Evolutionary conservation across 1,140 invertebrate species (phyloP).

Genomic region (Drosophila orosa): DNA sequence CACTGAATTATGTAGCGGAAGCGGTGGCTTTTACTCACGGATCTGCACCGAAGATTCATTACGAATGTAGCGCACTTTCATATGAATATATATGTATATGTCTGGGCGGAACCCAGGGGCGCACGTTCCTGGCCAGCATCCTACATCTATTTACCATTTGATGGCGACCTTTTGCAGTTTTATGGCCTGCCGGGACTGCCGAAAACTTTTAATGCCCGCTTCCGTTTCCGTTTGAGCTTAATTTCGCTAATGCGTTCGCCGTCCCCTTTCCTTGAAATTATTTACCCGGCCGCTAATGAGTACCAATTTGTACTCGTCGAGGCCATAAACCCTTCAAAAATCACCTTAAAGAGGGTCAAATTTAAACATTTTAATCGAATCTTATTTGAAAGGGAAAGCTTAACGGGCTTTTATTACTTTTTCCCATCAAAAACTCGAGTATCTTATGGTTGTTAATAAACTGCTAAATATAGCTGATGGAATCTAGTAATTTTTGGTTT

Average conservation of each 20-base stretch:
- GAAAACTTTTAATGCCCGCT: conserved; percentile 71
- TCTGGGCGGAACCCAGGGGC: conserved; percentile 16
- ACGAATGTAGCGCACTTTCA: conserved; percentile 49
- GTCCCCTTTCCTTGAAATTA: conserved; percentile 4
- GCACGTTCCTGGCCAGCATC: conserved; percentile 59
- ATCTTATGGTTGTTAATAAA: not conserved
- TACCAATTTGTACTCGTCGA: conserved; percentile 45
- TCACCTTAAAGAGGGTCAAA: conserved; percentile 1
- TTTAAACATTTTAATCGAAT: conserved; percentile 7
- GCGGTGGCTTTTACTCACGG: conserved; percentile 67
- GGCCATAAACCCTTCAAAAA: conserved; percentile 18
- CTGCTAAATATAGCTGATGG: too few relatives aligned
- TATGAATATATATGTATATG: conserved; percentile 31
- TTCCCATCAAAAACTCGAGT: not conserved
- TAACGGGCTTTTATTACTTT: not conserved
- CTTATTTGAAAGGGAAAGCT: not conserved
- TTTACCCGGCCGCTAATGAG: conserved; percentile 64
- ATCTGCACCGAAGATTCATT: conserved; percentile 64
- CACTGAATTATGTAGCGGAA: conserved; percentile 78
- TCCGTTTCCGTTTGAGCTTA: conserved; percentile 66
- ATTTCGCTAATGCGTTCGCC: conserved; percentile 70
- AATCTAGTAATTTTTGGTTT: not conserved
- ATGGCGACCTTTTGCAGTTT: conserved; percentile 65
- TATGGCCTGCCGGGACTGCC: conserved; percentile 34
- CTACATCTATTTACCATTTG: conserved; percentile 62